phyloP scores from a whole-genome alignment of 2,797 vertebrate genomes.

The Myiotriccus ornatus region DNA sequence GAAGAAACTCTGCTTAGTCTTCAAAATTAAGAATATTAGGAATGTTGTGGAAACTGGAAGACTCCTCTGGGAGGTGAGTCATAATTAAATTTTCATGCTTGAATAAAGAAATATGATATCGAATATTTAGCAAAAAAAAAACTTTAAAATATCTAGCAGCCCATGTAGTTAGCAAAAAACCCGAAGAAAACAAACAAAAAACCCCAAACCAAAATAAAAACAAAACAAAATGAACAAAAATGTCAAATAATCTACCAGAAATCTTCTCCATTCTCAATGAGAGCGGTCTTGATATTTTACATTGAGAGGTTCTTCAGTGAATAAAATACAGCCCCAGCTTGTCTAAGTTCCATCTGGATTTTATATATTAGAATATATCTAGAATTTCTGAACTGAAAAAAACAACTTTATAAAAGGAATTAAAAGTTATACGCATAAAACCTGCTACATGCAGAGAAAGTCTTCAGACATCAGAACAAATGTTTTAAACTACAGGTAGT shows the following conservation, averaged over 20 bases:
- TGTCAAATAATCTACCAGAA: not conserved
- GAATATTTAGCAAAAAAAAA: slow-evolving; percentile 26
- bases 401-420: not conserved
- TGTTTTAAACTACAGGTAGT: not conserved
- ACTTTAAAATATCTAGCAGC: not conserved
- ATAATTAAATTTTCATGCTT: slow-evolving; percentile 44
- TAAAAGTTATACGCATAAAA: not conserved
- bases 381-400: not conserved
- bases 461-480: not conserved
- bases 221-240: not conserved
- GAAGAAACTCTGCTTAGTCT: slow-evolving; percentile 39
- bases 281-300: not conserved
- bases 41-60: slow-evolving; percentile 40
- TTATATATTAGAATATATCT: not conserved
- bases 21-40: slow-evolving; percentile 33
- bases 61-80: slow-evolving; percentile 10
- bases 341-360: not conserved
- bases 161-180: not conserved
- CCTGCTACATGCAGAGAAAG: fast-evolving
- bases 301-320: not conserved
- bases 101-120: not conserved
- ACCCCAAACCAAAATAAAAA: not conserved
- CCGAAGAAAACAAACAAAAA: not conserved
- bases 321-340: not conserved
- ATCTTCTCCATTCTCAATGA: not conserved